Base-by-base conservation (phyloP, 2,797 vertebrate species). In the Poeciliopsis paucimaculata region DNA sequence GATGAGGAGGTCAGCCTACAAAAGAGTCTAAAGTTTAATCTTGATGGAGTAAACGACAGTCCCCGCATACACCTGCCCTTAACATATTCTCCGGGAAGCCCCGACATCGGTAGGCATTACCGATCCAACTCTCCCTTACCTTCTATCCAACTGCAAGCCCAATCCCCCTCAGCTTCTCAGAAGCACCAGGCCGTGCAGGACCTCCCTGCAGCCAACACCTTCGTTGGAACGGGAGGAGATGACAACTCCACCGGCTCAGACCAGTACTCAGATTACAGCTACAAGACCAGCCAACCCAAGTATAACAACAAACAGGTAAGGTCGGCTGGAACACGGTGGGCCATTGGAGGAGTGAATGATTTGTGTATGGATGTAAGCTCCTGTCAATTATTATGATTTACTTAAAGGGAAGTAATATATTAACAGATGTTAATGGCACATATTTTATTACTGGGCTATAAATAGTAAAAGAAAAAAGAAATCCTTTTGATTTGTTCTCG, bases 211-310 rank as follows among this genome's bases (percentile, higher is more conserved):
- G 94, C 98, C 94, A 99, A 99, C 94, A 99, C 98, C 83, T 99
- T 99, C 88, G 98, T 99, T 86, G 98, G 98, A 90, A 98, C 98
- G 0, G 96, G 96, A 82, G 97, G 98, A 90, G 98, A 99, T 86
- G 98, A 97, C 96, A 99, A 97, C 91, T 99, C 98, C 23, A 99
- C 98, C 5, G 97, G 98, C 89, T 99, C 98, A 12, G 98, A 99
- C 96, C 98, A 99, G 95, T 99, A 99, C 94, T 99, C 98, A 90
- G 98, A 99, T 96, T 99, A 98, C 97, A 99, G 98, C 96, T 99
- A 99, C 96, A 98, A 98, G 95, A 97, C 98, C 94, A 98, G 96
- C 89, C 97, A 97, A 85, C 96, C 96, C 87, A 99, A 99, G 96
- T 99, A 98, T 95, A 97, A 96, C 97, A 97, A 96, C 95, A 99